A percentile compares a stretch with the other conserved stretches of the same genome.
Evolutionary conservation across 1,140 invertebrate species (phyloP).

Genomic region (Trinorchestia longiramus): DNA sequence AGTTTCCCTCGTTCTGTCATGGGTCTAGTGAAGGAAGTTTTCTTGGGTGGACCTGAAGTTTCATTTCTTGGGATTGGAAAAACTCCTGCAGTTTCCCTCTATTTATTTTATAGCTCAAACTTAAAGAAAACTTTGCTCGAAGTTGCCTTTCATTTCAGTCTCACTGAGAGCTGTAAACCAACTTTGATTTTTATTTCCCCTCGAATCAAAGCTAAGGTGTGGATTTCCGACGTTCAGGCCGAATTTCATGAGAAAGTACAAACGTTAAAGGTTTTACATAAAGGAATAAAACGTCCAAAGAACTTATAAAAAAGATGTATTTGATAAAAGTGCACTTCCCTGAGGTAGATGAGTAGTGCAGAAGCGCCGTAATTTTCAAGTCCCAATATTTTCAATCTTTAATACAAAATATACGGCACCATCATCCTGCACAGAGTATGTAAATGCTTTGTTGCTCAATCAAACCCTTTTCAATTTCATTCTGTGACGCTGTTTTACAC

Average conservation of each 20-base stretch:
- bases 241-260: not conserved
- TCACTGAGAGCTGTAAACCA: not conserved
- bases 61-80: not conserved
- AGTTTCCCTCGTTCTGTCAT: not conserved
- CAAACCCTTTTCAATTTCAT: not conserved
- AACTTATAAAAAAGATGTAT: not conserved
- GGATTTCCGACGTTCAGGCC: not conserved
- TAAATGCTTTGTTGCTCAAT: not conserved
- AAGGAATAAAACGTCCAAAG: not conserved
- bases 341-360: not conserved
- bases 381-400: not conserved
- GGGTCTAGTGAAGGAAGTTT: not conserved
- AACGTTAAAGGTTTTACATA: not conserved
- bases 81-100: not conserved
- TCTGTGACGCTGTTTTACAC: not conserved
- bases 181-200: conserved; percentile 14
- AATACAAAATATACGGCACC: not conserved
- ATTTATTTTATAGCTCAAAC: conserved; percentile 6
- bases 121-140: not conserved
- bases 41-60: not conserved
- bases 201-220: not conserved
- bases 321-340: not conserved
- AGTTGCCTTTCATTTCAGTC: conserved; percentile 18
- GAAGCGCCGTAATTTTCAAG: not conserved
- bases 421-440: not conserved